These are phyloP conservation scores for Chelon labrosus DNA, from an alignment of 2,797 vertebrate genomes.

Conservation along the genomic window DNA sequence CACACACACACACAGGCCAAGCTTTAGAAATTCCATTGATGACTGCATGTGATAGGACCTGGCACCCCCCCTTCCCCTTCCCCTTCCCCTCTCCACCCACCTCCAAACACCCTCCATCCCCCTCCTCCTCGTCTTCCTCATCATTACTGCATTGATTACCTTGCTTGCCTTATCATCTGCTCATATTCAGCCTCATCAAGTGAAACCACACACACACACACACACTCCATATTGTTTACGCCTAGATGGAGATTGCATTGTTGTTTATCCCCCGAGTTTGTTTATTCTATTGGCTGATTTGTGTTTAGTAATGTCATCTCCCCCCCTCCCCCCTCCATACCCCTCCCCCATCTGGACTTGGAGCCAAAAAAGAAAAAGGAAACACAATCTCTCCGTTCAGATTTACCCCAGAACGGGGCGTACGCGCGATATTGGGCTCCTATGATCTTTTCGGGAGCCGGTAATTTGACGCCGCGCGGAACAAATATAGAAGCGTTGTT, in stretches of 20 bases:
- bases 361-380: conserved; percentile 65
- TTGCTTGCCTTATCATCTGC: conserved; percentile 75
- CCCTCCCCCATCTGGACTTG: conserved; percentile 58
- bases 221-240: conserved; percentile 63
- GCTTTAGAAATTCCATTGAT: conserved; percentile 78
- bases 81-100: conserved; percentile 6
- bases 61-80: conserved; percentile 16
- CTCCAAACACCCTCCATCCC: conserved; percentile 10
- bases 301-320: conserved; percentile 81
- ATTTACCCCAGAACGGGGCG: conserved; percentile 69
- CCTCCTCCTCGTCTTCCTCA: conserved; percentile 22
- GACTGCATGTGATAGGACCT: conserved; percentile 74
- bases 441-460: conserved; percentile 75
- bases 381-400: conserved; percentile 74
- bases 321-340: conserved; percentile 32
- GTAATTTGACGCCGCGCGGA: conserved; percentile 76
- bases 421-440: conserved; percentile 77
- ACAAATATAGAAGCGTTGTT: conserved; percentile 78
- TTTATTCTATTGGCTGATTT: conserved; percentile 79
- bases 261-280: conserved; percentile 75
- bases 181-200: conserved; percentile 78
- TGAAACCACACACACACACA: conserved; percentile 44
- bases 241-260: conserved; percentile 77
- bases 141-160: conserved; percentile 83
- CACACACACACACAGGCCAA: conserved; percentile 29